Evolutionary conservation across 1,140 invertebrate genomes (phyloP).

Genomic region (Drosophila subpulchrella): DNA sequence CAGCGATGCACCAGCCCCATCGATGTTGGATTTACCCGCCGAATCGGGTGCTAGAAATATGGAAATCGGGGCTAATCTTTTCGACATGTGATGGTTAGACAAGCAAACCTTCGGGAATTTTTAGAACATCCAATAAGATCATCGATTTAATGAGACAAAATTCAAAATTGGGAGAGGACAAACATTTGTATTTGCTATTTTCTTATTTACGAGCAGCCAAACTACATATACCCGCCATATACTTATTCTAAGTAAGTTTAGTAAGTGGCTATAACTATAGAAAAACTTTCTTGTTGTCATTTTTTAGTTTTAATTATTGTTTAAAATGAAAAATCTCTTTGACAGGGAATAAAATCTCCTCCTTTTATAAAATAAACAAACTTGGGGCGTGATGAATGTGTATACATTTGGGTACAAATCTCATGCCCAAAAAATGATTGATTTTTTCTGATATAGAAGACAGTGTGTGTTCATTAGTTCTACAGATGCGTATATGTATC

Average conservation of each 20-base stretch:
- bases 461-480: constrained; percentile 17
- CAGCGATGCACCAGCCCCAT: constrained; percentile 45
- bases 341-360: not conserved
- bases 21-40: constrained; percentile 38
- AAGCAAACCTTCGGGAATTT: not conserved
- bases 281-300: no score
- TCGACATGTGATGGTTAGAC: constrained; percentile 17
- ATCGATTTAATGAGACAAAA: not conserved
- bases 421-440: not conserved
- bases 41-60: constrained; percentile 54
- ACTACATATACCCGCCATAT: not conserved
- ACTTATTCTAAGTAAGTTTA: no score
- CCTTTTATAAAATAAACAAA: not conserved
- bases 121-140: not conserved
- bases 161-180: not conserved
- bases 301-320: not conserved
- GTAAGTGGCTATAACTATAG: no score
- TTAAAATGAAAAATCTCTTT: not conserved
- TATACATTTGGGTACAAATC: not conserved
- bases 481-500: constrained; percentile 8
- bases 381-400: not conserved
- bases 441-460: constrained; percentile 7
- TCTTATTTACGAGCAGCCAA: no score
- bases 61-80: constrained; percentile 37
- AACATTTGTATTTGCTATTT: not conserved